phyloP scores from a whole-genome alignment of 2,888 invertebrate species.

The Sphaerophoria rueppellii region DNA sequence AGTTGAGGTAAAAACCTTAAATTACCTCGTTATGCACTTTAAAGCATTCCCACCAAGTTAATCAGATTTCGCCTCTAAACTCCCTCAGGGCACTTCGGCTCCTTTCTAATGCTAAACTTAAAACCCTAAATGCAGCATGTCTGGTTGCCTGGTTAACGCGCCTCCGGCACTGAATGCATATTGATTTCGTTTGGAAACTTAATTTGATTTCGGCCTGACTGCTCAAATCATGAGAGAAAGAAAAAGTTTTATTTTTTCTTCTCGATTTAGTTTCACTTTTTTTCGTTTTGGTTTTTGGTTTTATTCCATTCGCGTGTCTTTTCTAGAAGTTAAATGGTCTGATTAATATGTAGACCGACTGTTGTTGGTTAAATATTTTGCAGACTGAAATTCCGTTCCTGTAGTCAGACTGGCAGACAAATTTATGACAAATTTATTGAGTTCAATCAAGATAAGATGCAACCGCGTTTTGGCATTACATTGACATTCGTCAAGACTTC shows the following conservation, averaged over 20 bases:
- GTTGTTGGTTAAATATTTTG: slow-evolving; percentile 5
- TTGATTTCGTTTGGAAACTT: slow-evolving; percentile 57
- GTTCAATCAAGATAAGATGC: slow-evolving; percentile 34
- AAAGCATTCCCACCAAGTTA: not conserved
- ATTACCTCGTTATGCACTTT: not conserved
- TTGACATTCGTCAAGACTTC: slow-evolving; percentile 32
- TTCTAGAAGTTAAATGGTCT: slow-evolving; percentile 32
- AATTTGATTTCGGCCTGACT: slow-evolving; percentile 51
- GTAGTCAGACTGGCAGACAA: slow-evolving; percentile 16
- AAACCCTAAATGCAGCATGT: slow-evolving; percentile 34
- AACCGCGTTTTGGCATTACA: slow-evolving; percentile 20
- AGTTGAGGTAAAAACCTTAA: slow-evolving; percentile 45
- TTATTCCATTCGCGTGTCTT: slow-evolving; percentile 10
- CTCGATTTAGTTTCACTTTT: slow-evolving; percentile 10
- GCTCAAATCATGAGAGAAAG: slow-evolving; percentile 50
- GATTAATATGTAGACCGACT: slow-evolving; percentile 22
- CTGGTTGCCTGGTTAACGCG: not conserved
- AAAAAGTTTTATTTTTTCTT: slow-evolving; percentile 49
- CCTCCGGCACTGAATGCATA: slow-evolving; percentile 50
- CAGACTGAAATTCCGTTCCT: slow-evolving; percentile 1
- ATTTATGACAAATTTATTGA: slow-evolving; percentile 31
- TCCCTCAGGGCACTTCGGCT: not conserved
- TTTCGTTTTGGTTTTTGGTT: slow-evolving; percentile 9
- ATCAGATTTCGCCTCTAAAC: not conserved
- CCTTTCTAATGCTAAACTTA: slow-evolving; percentile 44